phyloP scores from a whole-genome alignment of 2,888 invertebrate species.

The Hemicrepidius hirtus region DNA sequence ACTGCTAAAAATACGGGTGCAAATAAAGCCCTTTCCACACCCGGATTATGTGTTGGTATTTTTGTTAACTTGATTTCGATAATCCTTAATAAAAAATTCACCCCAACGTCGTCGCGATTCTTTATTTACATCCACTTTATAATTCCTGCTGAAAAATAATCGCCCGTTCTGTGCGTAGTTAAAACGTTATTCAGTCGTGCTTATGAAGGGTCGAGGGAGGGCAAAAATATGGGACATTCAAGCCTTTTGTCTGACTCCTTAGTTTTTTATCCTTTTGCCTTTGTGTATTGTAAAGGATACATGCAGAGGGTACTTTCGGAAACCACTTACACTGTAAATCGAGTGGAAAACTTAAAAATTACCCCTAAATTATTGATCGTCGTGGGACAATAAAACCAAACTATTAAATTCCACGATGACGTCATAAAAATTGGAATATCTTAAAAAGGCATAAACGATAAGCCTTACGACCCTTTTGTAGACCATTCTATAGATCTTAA shows the following conservation, averaged over 20 bases:
- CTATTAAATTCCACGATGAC: conserved; percentile 9
- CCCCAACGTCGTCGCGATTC: conserved; percentile 36
- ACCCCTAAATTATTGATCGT: conserved; percentile 5
- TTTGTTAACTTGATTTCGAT: conserved; percentile 53
- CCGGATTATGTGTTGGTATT: conserved; percentile 54
- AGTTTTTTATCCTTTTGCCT: conserved; percentile 16
- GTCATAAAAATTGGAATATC: conserved; percentile 9
- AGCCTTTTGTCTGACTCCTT: conserved; percentile 10
- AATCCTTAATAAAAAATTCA: conserved; percentile 50
- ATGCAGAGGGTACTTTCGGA: conserved; percentile 2
- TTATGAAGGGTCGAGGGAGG: conserved; percentile 25
- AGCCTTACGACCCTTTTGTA: not conserved
- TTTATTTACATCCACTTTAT: conserved; percentile 46
- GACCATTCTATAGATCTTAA: not conserved
- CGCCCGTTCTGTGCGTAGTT: conserved; percentile 36
- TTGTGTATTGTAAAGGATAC: conserved; percentile 2
- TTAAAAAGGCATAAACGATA: not conserved
- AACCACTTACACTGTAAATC: conserved; percentile 5
- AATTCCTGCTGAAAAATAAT: conserved; percentile 43
- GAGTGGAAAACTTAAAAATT: conserved; percentile 21
- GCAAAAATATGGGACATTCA: conserved; percentile 22
- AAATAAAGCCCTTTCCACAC: conserved; percentile 30
- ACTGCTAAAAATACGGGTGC: conserved; percentile 32
- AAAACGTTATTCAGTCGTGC: conserved; percentile 33
- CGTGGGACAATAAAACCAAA: not conserved